Evolutionary conservation across 2,113 vertebrate species (phyloP).

Genomic region (Nerophis lumbriciformis): DNA sequence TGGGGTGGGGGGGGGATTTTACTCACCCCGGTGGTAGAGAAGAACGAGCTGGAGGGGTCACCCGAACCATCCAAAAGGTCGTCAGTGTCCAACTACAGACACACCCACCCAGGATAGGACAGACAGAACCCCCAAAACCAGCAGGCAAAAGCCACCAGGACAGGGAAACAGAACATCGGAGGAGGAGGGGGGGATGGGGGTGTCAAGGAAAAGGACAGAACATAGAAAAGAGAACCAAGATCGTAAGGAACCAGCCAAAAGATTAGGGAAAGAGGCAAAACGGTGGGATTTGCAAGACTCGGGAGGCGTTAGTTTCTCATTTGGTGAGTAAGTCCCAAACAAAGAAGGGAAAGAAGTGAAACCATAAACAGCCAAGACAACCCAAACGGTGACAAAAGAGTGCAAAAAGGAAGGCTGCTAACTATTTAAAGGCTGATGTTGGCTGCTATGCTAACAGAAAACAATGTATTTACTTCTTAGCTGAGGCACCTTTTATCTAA

Average conservation of each 20-base stretch:
- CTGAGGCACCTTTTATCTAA: too few relatives aligned
- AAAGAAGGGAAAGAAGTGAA: slow-evolving; percentile 39
- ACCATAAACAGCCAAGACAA: slow-evolving; percentile 34
- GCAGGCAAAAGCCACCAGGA: slow-evolving; percentile 61
- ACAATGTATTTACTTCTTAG: too few relatives aligned
- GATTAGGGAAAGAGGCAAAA: slow-evolving; percentile 39
- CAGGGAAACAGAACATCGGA: slow-evolving; percentile 58
- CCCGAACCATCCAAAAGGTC: slow-evolving; percentile 89
- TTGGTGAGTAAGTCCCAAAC: slow-evolving; percentile 32
- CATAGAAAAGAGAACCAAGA: slow-evolving; percentile 53
- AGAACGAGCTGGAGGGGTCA: slow-evolving; percentile 87
- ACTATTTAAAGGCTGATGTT: too few relatives aligned
- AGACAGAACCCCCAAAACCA: slow-evolving; percentile 66
- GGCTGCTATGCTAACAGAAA: too few relatives aligned
- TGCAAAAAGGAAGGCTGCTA: slow-evolving; percentile 22
- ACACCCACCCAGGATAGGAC: slow-evolving; percentile 64
- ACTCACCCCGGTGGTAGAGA: slow-evolving; percentile 87
- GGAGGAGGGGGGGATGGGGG: slow-evolving; percentile 49
- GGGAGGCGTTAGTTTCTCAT: slow-evolving; percentile 55
- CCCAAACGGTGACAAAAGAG: slow-evolving; percentile 33
- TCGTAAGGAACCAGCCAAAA: slow-evolving; percentile 39
- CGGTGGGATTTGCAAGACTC: slow-evolving; percentile 39
- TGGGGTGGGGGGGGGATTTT: slow-evolving; percentile 60
- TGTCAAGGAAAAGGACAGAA: slow-evolving; percentile 39
- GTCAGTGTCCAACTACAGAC: slow-evolving; percentile 84